phyloP scores from a whole-genome alignment of 2,113 vertebrate genomes.

The Daphoenositta chrysoptera region DNA sequence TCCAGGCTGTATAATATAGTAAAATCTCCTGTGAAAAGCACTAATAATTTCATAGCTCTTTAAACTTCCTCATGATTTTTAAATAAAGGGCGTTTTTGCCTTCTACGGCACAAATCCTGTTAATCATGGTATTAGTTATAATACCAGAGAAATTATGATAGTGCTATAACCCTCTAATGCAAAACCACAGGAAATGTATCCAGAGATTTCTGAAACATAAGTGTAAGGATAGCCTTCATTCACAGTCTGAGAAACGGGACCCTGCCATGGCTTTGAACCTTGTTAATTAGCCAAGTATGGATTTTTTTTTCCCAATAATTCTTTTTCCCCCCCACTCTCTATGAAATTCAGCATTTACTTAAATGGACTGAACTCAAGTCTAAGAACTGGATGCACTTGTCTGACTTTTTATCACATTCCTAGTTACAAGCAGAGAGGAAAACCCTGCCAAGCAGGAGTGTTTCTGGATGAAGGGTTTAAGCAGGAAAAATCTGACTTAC shows the following conservation, averaged over 20 bases:
- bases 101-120: constrained; percentile 38
- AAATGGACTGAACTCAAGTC: not conserved
- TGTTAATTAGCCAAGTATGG: not conserved
- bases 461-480: not conserved
- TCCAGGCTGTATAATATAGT: constrained; percentile 36
- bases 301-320: not conserved
- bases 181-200: constrained; percentile 27
- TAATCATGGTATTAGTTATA: constrained; percentile 49
- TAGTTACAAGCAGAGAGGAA: not conserved
- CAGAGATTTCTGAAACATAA: not conserved
- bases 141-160: not conserved
- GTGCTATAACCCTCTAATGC: not conserved
- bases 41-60: constrained; percentile 56
- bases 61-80: constrained; percentile 60
- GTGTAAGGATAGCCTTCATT: constrained; percentile 18
- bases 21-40: constrained; percentile 45
- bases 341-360: not conserved
- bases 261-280: constrained; percentile 12
- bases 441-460: not conserved
- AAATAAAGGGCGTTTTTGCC: not conserved
- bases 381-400: not conserved
- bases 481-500: not conserved
- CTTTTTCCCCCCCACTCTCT: not conserved
- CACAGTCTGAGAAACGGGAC: not conserved
- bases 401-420: not conserved